A percentile compares a stretch with the other conserved stretches of the same genome.
Conservation (phyloP, 2,888 invertebrate genomes). For the Lithophane socia region DNA sequence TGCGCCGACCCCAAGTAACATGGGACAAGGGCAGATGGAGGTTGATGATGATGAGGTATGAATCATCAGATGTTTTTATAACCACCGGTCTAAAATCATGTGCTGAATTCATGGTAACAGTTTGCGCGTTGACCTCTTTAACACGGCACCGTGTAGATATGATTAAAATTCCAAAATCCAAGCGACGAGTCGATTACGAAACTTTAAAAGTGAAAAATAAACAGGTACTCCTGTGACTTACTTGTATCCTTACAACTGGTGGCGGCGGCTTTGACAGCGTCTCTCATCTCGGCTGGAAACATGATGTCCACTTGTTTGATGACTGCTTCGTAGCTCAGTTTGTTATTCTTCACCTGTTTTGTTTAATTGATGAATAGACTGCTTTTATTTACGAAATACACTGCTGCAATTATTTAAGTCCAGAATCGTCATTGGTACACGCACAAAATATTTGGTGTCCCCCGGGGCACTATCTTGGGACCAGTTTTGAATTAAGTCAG, state of each 20-base stretch:
- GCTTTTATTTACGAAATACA: background rate
- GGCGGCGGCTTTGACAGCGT: conserved; percentile 77
- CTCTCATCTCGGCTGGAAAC: conserved; percentile 82
- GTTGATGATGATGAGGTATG: background rate
- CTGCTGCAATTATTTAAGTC: background rate
- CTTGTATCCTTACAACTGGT: conserved; percentile 79
- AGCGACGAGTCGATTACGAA: no score
- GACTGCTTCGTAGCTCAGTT: conserved; percentile 79
- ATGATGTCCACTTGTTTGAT: conserved; percentile 84
- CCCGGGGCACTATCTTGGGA: background rate
- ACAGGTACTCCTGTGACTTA: conserved; percentile 62
- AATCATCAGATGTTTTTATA: background rate
- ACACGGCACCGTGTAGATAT: background rate
- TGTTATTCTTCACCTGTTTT: conserved; percentile 82
- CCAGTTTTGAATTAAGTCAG: background rate
- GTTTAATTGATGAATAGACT: background rate
- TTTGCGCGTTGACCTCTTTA: background rate
- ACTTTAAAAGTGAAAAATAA: background rate
- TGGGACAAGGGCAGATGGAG: background rate
- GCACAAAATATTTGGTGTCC: background rate
- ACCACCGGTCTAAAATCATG: no score
- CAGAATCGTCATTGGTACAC: background rate
- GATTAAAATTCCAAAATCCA: background rate
- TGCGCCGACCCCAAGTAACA: no score
- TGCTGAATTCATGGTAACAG: background rate